Conservation (phyloP, 2,888 invertebrate species). For the Metalampra italica region DNA sequence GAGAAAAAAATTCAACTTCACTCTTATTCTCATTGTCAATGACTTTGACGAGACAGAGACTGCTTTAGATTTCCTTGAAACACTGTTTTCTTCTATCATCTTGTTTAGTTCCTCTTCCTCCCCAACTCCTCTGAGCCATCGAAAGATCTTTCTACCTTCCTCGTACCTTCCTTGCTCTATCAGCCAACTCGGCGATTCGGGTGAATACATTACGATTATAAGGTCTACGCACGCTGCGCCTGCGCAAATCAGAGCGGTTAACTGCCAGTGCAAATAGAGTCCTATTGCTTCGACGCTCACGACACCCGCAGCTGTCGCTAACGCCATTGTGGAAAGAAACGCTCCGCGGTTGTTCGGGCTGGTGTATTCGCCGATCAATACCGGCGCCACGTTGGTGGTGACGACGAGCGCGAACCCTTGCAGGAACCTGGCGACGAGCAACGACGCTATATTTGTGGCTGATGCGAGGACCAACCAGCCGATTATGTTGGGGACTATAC, state of each 20-base stretch:
- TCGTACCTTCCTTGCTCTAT: constrained; percentile 72
- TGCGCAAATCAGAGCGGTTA: constrained; percentile 67
- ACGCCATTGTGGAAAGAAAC: constrained; percentile 76
- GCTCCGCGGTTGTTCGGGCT: constrained; percentile 79
- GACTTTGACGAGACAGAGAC: not conserved
- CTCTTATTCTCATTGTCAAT: not conserved
- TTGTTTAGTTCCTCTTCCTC: constrained; percentile 52
- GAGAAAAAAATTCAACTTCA: not conserved
- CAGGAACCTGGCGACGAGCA: constrained; percentile 46
- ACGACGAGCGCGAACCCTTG: constrained; percentile 74
- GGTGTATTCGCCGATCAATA: constrained; percentile 75
- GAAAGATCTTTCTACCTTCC: constrained; percentile 73
- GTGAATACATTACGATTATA: constrained; percentile 50
- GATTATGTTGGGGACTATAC: constrained; percentile 58
- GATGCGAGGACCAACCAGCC: constrained; percentile 71
- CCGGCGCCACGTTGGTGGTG: constrained; percentile 60
- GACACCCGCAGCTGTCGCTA: constrained; percentile 78
- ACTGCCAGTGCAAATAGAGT: constrained; percentile 74
- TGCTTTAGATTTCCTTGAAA: constrained; percentile 31
- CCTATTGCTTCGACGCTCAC: constrained; percentile 79
- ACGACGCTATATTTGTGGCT: constrained; percentile 38
- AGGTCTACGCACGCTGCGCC: constrained; percentile 62
- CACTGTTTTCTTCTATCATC: constrained; percentile 42
- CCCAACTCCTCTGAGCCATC: constrained; percentile 73
- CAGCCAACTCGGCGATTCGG: constrained; percentile 83